phyloP scores from a whole-genome alignment of 2,888 invertebrate genomes.

The Hermaeophaga mercurialis region DNA sequence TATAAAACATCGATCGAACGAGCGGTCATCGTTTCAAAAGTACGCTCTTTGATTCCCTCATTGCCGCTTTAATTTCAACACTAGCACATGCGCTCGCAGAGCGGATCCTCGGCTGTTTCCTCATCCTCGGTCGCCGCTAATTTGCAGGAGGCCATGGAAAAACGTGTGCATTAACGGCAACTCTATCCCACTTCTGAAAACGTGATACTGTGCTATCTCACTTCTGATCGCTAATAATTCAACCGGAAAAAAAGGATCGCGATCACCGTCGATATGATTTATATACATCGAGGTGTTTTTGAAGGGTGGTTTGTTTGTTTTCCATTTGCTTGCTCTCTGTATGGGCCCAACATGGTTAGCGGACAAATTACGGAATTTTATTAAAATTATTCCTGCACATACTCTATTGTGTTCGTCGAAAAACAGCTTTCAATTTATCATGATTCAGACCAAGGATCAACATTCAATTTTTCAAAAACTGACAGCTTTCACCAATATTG shows the following conservation, averaged over 20 bases:
- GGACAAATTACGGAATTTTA: slow-evolving; percentile 42
- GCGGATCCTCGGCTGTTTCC: slow-evolving; percentile 39
- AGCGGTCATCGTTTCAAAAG: slow-evolving; percentile 61
- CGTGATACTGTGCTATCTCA: slow-evolving; percentile 33
- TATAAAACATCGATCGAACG: slow-evolving; percentile 61
- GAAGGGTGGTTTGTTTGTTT: slow-evolving; percentile 45
- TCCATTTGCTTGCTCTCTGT: slow-evolving; percentile 35
- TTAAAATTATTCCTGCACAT: slow-evolving; percentile 35
- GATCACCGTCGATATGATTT: slow-evolving; percentile 45
- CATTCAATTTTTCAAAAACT: slow-evolving; percentile 26
- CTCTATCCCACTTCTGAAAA: slow-evolving; percentile 37
- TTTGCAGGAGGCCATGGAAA: slow-evolving; percentile 48
- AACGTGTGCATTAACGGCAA: slow-evolving; percentile 43
- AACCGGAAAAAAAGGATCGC: slow-evolving; percentile 39
- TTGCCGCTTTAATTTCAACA: slow-evolving; percentile 56
- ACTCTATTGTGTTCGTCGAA: slow-evolving; percentile 31
- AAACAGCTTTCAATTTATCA: slow-evolving; percentile 32
- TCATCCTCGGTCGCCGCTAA: slow-evolving; percentile 48
- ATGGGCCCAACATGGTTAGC: slow-evolving; percentile 36
- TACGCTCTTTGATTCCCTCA: slow-evolving; percentile 59
- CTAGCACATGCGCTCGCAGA: slow-evolving; percentile 51
- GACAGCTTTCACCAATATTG: slow-evolving; percentile 19
- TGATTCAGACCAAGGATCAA: slow-evolving; percentile 27
- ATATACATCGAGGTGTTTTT: slow-evolving; percentile 47
- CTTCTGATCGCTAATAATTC: slow-evolving; percentile 40